phyloP scores from a whole-genome alignment of 2,888 invertebrate species.

The Eremobia ochroleuca region DNA sequence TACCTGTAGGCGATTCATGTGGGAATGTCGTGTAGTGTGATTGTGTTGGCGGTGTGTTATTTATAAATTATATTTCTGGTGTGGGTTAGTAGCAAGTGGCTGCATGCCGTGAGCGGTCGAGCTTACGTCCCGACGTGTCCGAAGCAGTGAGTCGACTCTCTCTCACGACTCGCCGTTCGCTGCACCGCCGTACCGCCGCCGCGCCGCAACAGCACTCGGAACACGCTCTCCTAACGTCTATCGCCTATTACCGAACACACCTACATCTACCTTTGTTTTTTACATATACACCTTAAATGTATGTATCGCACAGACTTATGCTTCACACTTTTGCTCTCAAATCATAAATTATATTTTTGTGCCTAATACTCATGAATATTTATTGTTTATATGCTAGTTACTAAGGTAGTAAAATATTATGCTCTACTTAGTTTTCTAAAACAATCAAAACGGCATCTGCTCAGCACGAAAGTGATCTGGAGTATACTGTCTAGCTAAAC shows the following conservation, averaged over 20 bases:
- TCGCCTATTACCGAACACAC: background rate
- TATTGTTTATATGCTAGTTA: background rate
- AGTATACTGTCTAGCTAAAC: background rate
- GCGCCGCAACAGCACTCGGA: slow-evolving; percentile 5
- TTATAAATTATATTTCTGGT: slow-evolving; percentile 66
- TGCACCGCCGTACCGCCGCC: slow-evolving; percentile 35
- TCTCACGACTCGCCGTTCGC: slow-evolving; percentile 14
- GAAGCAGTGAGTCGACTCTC: slow-evolving; percentile 9
- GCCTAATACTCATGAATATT: background rate
- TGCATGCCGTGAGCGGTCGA: slow-evolving; percentile 36
- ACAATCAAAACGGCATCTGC: background rate
- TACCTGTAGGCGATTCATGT: slow-evolving; percentile 37
- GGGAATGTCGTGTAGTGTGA: slow-evolving; percentile 43
- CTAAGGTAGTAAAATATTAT: background rate
- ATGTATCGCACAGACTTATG: slow-evolving; percentile 35
- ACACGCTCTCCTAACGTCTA: background rate
- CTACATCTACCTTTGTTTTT: slow-evolving; percentile 8
- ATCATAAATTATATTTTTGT: background rate
- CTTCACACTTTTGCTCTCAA: background rate
- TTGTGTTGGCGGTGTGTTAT: slow-evolving; percentile 60
- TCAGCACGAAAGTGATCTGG: background rate
- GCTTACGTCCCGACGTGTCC: background rate
- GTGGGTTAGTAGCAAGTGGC: slow-evolving; percentile 41
- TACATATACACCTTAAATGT: slow-evolving; percentile 33
- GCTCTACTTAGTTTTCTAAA: background rate